phyloP scores from a whole-genome alignment of 2,888 invertebrate species.

The Caenorhabditis wallacei region DNA sequence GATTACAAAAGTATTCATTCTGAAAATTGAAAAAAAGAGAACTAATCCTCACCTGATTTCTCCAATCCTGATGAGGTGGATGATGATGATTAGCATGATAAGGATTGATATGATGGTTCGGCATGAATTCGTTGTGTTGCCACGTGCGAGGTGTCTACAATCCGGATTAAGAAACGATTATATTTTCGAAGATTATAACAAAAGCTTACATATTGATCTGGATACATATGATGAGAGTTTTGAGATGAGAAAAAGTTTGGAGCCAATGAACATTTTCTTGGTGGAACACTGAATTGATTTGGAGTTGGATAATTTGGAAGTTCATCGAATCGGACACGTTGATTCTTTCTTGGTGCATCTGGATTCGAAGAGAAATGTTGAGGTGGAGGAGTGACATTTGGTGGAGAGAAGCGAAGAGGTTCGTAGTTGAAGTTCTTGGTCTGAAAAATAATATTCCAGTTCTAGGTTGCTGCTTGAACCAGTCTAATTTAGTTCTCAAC shows the following conservation, averaged over 20 bases:
- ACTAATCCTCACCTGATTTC: constrained; percentile 42
- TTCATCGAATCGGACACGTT: constrained; percentile 61
- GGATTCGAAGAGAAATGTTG: constrained; percentile 31
- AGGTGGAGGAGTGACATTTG: constrained; percentile 64
- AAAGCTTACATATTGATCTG: constrained; percentile 65
- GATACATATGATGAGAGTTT: constrained; percentile 66
- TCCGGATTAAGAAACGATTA: not conserved
- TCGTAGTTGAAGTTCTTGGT: constrained; percentile 50
- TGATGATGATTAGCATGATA: constrained; percentile 39
- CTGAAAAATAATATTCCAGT: constrained; percentile 34
- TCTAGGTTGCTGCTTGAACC: too few relatives aligned
- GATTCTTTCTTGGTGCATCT: constrained; percentile 9
- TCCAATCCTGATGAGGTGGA: constrained; percentile 45
- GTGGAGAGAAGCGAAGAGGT: constrained; percentile 64
- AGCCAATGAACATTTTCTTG: constrained; percentile 61
- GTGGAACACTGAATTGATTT: constrained; percentile 51
- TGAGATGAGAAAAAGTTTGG: constrained; percentile 67
- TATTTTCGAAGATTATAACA: not conserved
- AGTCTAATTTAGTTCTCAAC: too few relatives aligned
- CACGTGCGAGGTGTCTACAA: constrained; percentile 61
- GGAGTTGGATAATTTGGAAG: constrained; percentile 57
- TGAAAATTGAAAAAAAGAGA: not conserved
- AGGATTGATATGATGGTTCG: constrained; percentile 26
- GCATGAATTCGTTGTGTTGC: constrained; percentile 62
- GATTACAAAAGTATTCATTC: not conserved